Evolutionary conservation across 1,140 invertebrate genomes (phyloP), one percentile per base, ranked within the genome.

Genomic region (Drosophila rhopaloa): DNA sequence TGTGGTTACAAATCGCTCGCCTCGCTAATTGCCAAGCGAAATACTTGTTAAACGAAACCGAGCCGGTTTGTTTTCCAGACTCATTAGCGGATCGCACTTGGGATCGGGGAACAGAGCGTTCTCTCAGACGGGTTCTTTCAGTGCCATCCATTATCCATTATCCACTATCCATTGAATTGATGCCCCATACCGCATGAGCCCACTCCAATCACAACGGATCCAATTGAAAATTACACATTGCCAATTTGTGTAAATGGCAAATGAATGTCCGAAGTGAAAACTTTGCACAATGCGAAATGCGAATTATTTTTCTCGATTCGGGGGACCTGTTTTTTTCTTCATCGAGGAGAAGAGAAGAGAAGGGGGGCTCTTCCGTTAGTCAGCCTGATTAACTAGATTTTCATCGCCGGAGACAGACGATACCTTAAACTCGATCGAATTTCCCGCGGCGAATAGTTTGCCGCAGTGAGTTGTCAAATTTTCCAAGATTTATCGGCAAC

Each of bases 191-290:
- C 24, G 24, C 24, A 24, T 24, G 24, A 24, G 24, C 24, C 24
- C 24, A 24, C 27, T 27, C n/a, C 48, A 61, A 59, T 37, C 57
- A 24, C 40, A 72, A 43, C 37, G 46, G 37, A 59, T 57, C 43
- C 79, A 79, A 84, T 88, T 72, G 66, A 67, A 88, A 85, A 83
- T 76, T 79, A 76, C 79, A 56, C 72, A 79, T 78, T 47, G 40
- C 68, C 51, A 62, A 80, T 85, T 66, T 51, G 57, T 62, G 56
- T 79, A 73, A 84, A 79, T 79, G 75, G 38, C 16, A 59, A 61
- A 61, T 62, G 55, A 74, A 78, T 74, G 50, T 32, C 32, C 14
- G 5, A 77, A 53, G 81, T 84, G 81, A 83, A 85, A 83, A 80
- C 65, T 66, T 56, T 59, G 48, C 75, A 65, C 58, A 58, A 65